phyloP scores from a whole-genome alignment of 2,888 invertebrate species.

The Drosophila merina region DNA sequence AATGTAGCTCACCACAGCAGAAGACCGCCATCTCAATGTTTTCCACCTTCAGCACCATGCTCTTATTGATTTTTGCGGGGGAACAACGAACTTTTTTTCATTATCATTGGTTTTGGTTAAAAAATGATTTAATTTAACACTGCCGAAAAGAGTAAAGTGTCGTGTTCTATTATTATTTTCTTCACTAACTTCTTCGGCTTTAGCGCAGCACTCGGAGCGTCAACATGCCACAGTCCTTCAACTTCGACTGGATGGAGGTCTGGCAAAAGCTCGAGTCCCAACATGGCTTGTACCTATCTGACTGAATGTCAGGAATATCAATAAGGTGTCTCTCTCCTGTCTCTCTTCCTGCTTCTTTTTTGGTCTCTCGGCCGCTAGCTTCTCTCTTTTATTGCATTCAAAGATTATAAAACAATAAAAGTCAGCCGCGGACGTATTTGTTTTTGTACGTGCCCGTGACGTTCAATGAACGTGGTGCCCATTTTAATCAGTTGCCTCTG shows the following conservation, averaged over 20 bases:
- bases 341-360: slow-evolving; percentile 8
- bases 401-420: slow-evolving; percentile 74
- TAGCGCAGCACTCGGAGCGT: slow-evolving; percentile 66
- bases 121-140: neutral
- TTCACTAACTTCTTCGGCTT: slow-evolving; percentile 24
- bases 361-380: slow-evolving; percentile 5
- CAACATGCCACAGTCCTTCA: slow-evolving; percentile 75
- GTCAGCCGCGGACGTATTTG: slow-evolving; percentile 55
- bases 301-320: slow-evolving; percentile 72
- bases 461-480: slow-evolving; percentile 66
- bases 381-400: slow-evolving; percentile 15
- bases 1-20: slow-evolving; percentile 81
- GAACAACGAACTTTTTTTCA: slow-evolving; percentile 19
- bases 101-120: slow-evolving; percentile 11
- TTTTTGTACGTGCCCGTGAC: slow-evolving; percentile 75
- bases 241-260: slow-evolving; percentile 61
- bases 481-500: slow-evolving; percentile 52
- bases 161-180: slow-evolving; percentile 1
- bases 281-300: slow-evolving; percentile 47
- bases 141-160: neutral
- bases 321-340: slow-evolving; percentile 53
- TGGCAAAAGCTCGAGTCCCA: slow-evolving; percentile 52
- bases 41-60: slow-evolving; percentile 74
- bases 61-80: slow-evolving; percentile 19
- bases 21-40: slow-evolving; percentile 82